These are phyloP conservation scores for Caenorhabditis sinica DNA, from an alignment of 2,888 invertebrate species.

Conservation along the genomic window DNA sequence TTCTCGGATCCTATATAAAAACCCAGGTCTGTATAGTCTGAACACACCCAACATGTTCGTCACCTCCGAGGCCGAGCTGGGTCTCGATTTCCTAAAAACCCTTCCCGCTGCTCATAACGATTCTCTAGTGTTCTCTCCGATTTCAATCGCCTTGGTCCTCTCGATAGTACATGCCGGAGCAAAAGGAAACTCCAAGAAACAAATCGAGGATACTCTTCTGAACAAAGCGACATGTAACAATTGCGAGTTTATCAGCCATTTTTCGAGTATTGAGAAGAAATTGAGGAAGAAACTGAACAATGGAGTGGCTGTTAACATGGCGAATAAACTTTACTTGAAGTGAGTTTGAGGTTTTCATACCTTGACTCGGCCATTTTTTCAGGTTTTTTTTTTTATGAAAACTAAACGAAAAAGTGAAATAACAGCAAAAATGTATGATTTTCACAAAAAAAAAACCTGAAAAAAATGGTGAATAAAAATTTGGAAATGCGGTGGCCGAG, in stretches of 20 bases:
- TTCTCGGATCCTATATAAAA: background rate
- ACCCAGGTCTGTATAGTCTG: background rate
- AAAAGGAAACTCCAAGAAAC: conserved; percentile 23
- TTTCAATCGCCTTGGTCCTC: conserved; percentile 52
- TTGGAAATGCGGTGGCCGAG: no score
- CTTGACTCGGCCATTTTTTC: no score
- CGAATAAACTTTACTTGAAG: conserved; percentile 58
- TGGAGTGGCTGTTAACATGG: conserved; percentile 49
- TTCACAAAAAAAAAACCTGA: no score
- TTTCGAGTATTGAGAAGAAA: conserved; percentile 42
- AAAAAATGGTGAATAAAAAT: no score
- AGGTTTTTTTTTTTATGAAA: no score
- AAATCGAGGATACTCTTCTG: conserved; percentile 41
- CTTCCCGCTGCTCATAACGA: conserved; percentile 42
- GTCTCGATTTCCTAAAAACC: conserved; percentile 48
- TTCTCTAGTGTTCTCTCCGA: conserved; percentile 51
- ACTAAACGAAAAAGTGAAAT: no score
- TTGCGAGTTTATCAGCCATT: conserved; percentile 59
- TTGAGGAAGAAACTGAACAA: conserved; percentile 27
- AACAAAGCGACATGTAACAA: conserved; percentile 56
- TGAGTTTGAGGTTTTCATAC: no score
- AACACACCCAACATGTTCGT: conserved; percentile 11
- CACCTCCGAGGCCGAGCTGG: conserved; percentile 54
- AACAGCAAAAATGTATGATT: no score
- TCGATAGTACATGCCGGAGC: conserved; percentile 57